Conservation (phyloP, 2,888 invertebrate species). For the Drosophila mimetica region DNA sequence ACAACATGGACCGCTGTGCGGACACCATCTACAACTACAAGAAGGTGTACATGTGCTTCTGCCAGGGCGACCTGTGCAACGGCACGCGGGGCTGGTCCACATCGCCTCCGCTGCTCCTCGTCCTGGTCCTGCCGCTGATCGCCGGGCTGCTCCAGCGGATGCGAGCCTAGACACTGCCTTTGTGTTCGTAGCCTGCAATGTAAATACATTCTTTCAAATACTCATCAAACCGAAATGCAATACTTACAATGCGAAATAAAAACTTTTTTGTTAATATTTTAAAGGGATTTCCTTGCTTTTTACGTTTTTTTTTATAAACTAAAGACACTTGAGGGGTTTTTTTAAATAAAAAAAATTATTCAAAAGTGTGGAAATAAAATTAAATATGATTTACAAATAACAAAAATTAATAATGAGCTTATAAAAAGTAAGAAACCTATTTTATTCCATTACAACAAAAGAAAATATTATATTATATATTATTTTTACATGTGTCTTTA, state of each 20-base stretch:
- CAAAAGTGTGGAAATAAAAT: neutral
- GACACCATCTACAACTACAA: slow-evolving; percentile 92
- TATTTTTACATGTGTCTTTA: neutral
- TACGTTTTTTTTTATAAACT: neutral
- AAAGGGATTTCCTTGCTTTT: neutral
- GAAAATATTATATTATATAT: neutral
- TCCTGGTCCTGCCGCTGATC: slow-evolving; percentile 1
- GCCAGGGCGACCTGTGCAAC: slow-evolving; percentile 95
- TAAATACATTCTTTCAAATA: slow-evolving; percentile 24
- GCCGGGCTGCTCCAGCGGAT: neutral
- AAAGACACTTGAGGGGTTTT: neutral
- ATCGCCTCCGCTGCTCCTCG: neutral
- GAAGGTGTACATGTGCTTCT: slow-evolving; percentile 95
- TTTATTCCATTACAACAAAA: too few relatives aligned
- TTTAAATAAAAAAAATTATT: too few relatives aligned
- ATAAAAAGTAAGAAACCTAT: too few relatives aligned
- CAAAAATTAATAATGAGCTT: too few relatives aligned
- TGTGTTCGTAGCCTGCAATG: slow-evolving; percentile 3
- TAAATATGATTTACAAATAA: neutral
- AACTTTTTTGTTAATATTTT: neutral
- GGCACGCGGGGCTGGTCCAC: slow-evolving; percentile 1
- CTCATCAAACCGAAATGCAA: slow-evolving; percentile 17
- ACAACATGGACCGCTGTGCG: slow-evolving; percentile 95
- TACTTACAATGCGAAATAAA: neutral
- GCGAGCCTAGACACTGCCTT: slow-evolving; percentile 1